Evolutionary conservation across 2,797 vertebrate genomes (phyloP), one percentile per base, ranked within the genome.

Genomic region (Orestias chungarensis): DNA sequence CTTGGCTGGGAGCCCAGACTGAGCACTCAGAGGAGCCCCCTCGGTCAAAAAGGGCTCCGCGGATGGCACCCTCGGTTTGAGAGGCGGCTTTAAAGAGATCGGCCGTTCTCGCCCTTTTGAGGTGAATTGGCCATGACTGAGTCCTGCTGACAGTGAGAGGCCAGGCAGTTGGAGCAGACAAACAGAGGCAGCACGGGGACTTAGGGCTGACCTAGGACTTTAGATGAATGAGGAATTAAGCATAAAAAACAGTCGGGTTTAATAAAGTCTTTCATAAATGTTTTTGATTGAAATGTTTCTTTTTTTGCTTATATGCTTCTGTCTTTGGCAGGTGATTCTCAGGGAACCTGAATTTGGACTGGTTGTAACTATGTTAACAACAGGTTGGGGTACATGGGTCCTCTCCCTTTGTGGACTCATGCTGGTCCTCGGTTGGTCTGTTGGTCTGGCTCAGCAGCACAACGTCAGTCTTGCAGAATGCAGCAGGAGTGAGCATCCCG

Each of bases 101-200:
- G 84, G 67, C 80, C 55, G 78, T 75, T 78, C 80, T 52, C 80
- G 82, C 69, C 35, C 87, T 88, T 88, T 93, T 92, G 85, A 92
- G 78, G 74, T 81, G 85, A 88, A 92, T 91, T 90, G 87, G 87
- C 87, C 87, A 68, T 90, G 92, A 85, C 87, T 42, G 76, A 83
- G 81, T 76, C 86, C 82, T 31, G 80, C 86, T 90, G 90, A 91
- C 83, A 89, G 42, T 1, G 78, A 85, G 64, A 78, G 79, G 71
- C 67, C 52, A 69, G 82, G 78, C 70, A 72, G 62, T 44, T 70
- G 62, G 74, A 80, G 71, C 54, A 77, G 64, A 73, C 71, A 83
- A 40, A 78, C 80, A 20, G 71, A 80, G 64, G 15, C 20, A 23
- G 75, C 64, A 35, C 17, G 54, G 25, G 55, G 64, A 70, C 46